These are phyloP conservation scores for Channa maculata DNA, from an alignment of 2,113 vertebrate species.

Conservation along the genomic window DNA sequence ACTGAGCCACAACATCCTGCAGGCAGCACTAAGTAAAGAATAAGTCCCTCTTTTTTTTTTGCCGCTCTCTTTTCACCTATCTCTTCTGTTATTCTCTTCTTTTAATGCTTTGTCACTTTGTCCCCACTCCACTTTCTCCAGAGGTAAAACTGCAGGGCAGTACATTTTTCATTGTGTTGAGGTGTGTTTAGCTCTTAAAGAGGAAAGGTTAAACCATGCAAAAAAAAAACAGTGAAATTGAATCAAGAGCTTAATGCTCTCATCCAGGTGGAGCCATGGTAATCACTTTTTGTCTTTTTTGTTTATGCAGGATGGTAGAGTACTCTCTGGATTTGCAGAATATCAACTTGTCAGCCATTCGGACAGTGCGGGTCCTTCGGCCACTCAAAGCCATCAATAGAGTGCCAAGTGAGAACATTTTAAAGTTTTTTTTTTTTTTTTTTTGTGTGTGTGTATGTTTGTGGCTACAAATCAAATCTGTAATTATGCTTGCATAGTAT, in stretches of 20 bases:
- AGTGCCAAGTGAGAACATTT: slow-evolving; percentile 92
- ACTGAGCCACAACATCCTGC: slow-evolving; percentile 74
- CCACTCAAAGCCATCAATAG: slow-evolving; percentile 99
- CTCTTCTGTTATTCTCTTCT: slow-evolving; percentile 60
- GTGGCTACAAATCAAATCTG: slow-evolving; percentile 10
- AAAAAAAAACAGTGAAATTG: slow-evolving; percentile 26
- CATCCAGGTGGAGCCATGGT: not conserved
- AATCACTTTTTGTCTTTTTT: slow-evolving; percentile 9
- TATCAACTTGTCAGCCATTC: slow-evolving; percentile 97
- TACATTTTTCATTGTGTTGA: not conserved
- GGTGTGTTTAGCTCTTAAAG: not conserved
- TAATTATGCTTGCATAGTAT: not conserved
- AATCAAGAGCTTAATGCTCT: slow-evolving; percentile 2
- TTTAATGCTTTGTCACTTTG: slow-evolving; percentile 66
- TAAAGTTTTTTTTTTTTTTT: too few relatives aligned
- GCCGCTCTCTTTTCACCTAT: slow-evolving; percentile 32
- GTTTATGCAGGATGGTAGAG: slow-evolving; percentile 91
- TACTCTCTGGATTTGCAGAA: slow-evolving; percentile 98
- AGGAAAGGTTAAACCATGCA: slow-evolving; percentile 18
- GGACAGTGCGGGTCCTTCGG: slow-evolving; percentile 95
- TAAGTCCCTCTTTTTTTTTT: slow-evolving; percentile 31
- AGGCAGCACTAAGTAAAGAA: slow-evolving; percentile 74
- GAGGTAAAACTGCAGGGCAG: not conserved
- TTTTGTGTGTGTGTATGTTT: not conserved
- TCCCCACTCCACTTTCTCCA: slow-evolving; percentile 6